A percentile compares a stretch with the other conserved stretches of the same genome.
Conservation (phyloP, 1,140 invertebrate species). For the Formica selysi region DNA sequence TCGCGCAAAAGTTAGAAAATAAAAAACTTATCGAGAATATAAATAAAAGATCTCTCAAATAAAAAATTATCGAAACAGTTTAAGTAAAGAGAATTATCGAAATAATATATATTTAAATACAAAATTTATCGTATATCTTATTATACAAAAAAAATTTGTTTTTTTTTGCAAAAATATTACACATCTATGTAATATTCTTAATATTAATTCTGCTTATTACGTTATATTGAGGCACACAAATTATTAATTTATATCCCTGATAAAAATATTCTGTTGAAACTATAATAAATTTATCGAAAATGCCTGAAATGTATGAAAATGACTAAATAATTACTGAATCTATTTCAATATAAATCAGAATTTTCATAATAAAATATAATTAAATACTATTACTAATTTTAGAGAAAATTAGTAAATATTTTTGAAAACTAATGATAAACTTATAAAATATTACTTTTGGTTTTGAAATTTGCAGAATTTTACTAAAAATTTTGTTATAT, state of each 20-base stretch:
- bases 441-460: too few relatives aligned
- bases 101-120: background rate
- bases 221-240: background rate
- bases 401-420: too few relatives aligned
- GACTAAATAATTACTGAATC: too few relatives aligned
- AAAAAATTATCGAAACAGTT: conserved; percentile 27
- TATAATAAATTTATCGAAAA: too few relatives aligned
- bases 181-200: conserved; percentile 1
- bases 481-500: too few relatives aligned
- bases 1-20: background rate
- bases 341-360: too few relatives aligned
- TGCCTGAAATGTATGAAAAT: too few relatives aligned
- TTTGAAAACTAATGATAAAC: too few relatives aligned
- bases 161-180: conserved; percentile 19
- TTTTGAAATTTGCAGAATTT: too few relatives aligned
- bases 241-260: background rate
- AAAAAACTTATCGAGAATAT: conserved; percentile 1
- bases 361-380: too few relatives aligned
- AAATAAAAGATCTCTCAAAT: conserved; percentile 26
- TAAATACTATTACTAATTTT: too few relatives aligned
- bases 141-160: background rate
- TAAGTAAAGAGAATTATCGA: background rate
- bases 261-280: too few relatives aligned
- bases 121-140: conserved; percentile 39
- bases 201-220: conserved; percentile 27